Evolutionary conservation across 2,888 invertebrate genomes (phyloP).

Genomic region (Chironomus riparius): DNA sequence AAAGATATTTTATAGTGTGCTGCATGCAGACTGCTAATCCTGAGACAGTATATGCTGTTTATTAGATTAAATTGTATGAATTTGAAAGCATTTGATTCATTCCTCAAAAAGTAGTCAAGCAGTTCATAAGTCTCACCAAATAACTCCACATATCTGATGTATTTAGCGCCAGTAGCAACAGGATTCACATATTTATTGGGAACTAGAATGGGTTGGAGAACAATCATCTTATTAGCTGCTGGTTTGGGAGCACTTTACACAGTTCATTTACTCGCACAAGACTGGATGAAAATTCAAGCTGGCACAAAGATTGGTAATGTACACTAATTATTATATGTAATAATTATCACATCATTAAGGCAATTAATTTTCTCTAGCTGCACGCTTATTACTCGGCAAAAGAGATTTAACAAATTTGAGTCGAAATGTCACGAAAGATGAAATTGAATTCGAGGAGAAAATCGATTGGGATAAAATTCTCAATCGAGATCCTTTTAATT

Average conservation of each 20-base stretch:
- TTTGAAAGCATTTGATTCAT: background rate
- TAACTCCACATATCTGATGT: background rate
- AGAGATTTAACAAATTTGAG: background rate
- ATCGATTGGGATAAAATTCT: slow-evolving; percentile 40
- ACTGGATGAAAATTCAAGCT: slow-evolving; percentile 41
- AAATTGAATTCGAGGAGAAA: slow-evolving; percentile 25
- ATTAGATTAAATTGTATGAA: background rate
- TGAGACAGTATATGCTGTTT: background rate
- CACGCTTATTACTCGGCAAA: slow-evolving; percentile 1
- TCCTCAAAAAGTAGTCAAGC: background rate
- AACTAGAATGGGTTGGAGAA: slow-evolving; percentile 30
- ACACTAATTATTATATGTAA: background rate
- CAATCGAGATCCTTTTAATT: slow-evolving; percentile 38
- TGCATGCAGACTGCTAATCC: background rate
- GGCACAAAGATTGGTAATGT: slow-evolving; percentile 7
- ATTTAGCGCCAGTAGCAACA: background rate
- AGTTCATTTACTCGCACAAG: slow-evolving; percentile 44
- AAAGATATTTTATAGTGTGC: too few relatives aligned
- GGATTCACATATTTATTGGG: background rate
- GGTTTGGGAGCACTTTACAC: slow-evolving; percentile 45
- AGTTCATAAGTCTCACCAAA: background rate
- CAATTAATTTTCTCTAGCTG: background rate
- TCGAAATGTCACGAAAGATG: slow-evolving; percentile 4
- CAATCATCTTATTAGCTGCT: slow-evolving; percentile 39
- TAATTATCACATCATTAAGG: background rate